phyloP scores from a whole-genome alignment of 2,113 vertebrate species.

The Pedetes capensis region DNA sequence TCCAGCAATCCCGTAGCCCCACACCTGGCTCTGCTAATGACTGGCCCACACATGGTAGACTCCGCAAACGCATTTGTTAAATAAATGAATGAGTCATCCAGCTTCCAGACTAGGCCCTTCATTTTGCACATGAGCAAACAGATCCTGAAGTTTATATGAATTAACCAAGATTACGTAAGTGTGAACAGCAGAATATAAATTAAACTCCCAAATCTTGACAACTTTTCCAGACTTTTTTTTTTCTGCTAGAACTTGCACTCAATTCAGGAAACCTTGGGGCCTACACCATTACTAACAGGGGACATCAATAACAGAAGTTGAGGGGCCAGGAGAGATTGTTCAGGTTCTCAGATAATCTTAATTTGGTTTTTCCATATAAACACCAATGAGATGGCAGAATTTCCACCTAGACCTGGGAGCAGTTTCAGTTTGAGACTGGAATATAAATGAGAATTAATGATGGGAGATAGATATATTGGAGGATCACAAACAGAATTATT shows the following conservation, averaged over 20 bases:
- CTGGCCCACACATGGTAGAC: neutral
- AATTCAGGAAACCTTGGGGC: neutral
- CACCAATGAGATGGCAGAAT: neutral
- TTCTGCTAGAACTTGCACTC: neutral
- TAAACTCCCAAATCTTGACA: neutral
- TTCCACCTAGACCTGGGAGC: constrained; percentile 15
- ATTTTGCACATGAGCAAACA: neutral
- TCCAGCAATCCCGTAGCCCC: neutral
- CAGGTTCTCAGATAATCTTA: neutral
- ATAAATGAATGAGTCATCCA: neutral
- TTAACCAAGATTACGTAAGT: neutral
- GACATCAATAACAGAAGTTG: neutral
- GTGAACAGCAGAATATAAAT: constrained; percentile 13
- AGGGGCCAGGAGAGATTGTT: neutral
- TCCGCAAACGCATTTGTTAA: neutral
- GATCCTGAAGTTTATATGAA: neutral
- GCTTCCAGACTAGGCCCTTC: neutral
- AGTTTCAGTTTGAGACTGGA: constrained; percentile 2
- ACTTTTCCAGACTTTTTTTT: neutral
- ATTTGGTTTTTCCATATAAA: neutral
- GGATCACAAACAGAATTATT: constrained; percentile 32
- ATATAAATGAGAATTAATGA: constrained; percentile 32
- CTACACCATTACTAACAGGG: neutral
- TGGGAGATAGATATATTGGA: neutral
- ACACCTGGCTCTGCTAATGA: neutral